These are phyloP conservation scores for Trialeurodes vaporariorum DNA, from an alignment of 1,140 invertebrate genomes.

Conservation along the genomic window DNA sequence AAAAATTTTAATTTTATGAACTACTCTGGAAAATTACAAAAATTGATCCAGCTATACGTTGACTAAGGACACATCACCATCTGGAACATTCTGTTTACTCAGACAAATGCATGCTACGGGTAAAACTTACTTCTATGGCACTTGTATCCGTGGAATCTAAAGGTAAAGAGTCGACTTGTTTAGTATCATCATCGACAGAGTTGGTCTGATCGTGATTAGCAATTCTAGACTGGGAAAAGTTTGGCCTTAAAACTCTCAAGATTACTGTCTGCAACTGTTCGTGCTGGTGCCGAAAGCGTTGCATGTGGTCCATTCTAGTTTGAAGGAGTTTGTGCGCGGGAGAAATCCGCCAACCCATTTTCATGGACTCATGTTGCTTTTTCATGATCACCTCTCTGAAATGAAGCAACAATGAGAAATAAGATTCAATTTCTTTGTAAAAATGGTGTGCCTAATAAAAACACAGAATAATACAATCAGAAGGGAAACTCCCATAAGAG, in stretches of 20 bases:
- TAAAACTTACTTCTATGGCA: conserved; percentile 63
- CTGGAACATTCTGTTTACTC: too few relatives aligned
- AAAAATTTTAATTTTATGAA: too few relatives aligned
- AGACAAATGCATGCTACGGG: too few relatives aligned
- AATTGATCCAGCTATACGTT: too few relatives aligned
- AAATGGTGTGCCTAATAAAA: too few relatives aligned
- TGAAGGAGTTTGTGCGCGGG: conserved; percentile 93
- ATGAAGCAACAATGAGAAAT: too few relatives aligned
- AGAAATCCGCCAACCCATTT: conserved; percentile 93
- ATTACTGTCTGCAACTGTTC: conserved; percentile 96
- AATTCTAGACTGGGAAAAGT: conserved; percentile 6
- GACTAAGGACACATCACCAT: too few relatives aligned
- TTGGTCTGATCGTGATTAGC: conserved; percentile 2
- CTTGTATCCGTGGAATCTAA: conserved; percentile 85
- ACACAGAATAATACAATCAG: too few relatives aligned
- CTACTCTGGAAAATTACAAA: too few relatives aligned
- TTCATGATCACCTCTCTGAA: conserved; percentile 87
- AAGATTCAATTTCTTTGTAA: too few relatives aligned
- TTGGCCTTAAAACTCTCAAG: conserved; percentile 74
- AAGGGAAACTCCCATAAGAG: too few relatives aligned
- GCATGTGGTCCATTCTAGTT: conserved; percentile 90
- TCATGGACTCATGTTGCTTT: conserved; percentile 91
- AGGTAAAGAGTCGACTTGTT: neutral
- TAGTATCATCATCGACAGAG: neutral
- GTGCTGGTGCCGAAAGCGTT: conserved; percentile 90